Base-by-base conservation (phyloP, 2,888 invertebrate genomes). In the Mesodorylaimus sp. region DNA sequence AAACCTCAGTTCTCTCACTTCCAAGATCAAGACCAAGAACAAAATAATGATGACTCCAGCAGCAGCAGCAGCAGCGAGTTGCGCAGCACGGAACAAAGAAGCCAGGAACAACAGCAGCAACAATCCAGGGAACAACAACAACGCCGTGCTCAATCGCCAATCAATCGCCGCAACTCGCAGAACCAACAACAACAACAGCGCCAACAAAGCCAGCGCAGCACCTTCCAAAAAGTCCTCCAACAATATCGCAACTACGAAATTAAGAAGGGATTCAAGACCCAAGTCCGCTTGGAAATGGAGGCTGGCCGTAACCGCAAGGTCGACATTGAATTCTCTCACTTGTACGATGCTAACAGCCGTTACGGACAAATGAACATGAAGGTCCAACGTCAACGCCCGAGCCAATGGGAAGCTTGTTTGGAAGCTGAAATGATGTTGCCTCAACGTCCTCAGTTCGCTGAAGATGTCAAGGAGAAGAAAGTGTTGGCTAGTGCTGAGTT, bases 381-480 rank as follows among this genome's bases (percentile, higher is more conserved):
- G 16, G 7, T 32, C 10, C 10, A 7, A 10, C 7, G 32, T 32
- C 16, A 7, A 10, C 10, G 10, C 32, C 16, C 32, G 32, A 10
- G 10, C 10, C 10, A 32, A 32, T 48, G 48, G 13, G 29, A 51
- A 48, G 10, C 48, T 3, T 42, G 42, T 29, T 2, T 42, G 28
- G 39, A 52, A 27, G 23, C 27, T 28, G 46, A 50, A 23, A 19
- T 24, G 7, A 36, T 45, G 24, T 45, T 32, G 19, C 52, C 52
- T 13, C 16, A 49, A 25, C 32, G 36, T n/a, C 48, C 52, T 16
- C 19, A 19, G 28, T 3, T 3, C 13, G 3, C 39, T 28, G 32
- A 3, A 24, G 41, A 45, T 13, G 21, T 52, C 16, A n/a, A 19
- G 19, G 36, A 21, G 36, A 47, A 50, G 36, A 27, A 48, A n/a